Conservation (phyloP, 2,797 vertebrate species). For the Epinephelus coioides region DNA sequence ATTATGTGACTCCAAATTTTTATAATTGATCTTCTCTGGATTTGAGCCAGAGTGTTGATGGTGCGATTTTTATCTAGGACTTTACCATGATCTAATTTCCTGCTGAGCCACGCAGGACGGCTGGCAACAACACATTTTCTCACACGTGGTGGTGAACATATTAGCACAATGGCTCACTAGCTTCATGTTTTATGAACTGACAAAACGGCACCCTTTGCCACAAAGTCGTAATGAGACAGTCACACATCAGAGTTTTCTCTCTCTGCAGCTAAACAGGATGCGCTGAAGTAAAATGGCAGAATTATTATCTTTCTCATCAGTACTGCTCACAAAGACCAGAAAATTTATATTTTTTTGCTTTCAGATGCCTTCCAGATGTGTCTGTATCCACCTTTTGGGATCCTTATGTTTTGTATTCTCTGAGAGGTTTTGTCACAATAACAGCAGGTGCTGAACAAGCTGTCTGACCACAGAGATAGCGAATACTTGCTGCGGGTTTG, state of each 20-base stretch:
- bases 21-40: constrained; percentile 49
- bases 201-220: constrained; percentile 59
- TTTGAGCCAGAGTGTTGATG: constrained; percentile 47
- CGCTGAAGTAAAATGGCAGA: constrained; percentile 3
- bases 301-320: constrained; percentile 20
- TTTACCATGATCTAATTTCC: constrained; percentile 64
- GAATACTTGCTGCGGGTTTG: constrained; percentile 39
- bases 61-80: constrained; percentile 47
- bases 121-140: constrained; percentile 62
- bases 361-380: neutral
- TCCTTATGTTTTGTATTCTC: constrained; percentile 26
- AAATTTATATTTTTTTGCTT: constrained; percentile 17
- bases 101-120: constrained; percentile 54
- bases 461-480: constrained; percentile 33
- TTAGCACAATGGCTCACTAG: constrained; percentile 64
- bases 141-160: constrained; percentile 60
- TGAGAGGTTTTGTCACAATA: constrained; percentile 29
- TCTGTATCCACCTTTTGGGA: neutral
- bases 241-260: constrained; percentile 37
- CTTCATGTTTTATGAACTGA: constrained; percentile 65
- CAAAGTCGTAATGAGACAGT: constrained; percentile 50
- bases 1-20: constrained; percentile 44
- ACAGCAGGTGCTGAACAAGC: constrained; percentile 30
- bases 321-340: constrained; percentile 5
- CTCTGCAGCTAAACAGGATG: constrained; percentile 28